phyloP scores from a whole-genome alignment of 2,113 vertebrate species.

The Theristicus caerulescens region DNA sequence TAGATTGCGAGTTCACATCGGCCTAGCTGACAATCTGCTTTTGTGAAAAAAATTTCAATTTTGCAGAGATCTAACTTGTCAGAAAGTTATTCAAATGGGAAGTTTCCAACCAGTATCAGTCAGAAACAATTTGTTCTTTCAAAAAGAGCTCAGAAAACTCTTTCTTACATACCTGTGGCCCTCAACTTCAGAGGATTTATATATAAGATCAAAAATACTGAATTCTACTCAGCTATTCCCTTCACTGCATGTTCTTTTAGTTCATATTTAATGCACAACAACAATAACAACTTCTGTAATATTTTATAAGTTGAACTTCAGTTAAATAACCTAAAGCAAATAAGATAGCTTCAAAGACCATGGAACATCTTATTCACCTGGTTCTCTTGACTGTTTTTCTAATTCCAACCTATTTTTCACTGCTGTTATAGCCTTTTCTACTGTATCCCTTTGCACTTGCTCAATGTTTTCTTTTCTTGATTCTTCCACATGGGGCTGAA shows the following conservation, averaged over 20 bases:
- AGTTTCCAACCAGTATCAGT: neutral
- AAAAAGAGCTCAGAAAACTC: neutral
- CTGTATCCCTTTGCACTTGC: conserved; percentile 68
- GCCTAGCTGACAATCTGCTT: neutral
- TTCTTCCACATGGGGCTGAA: conserved; percentile 60
- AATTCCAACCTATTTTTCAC: conserved; percentile 65
- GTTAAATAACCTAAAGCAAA: neutral
- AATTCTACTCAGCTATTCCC: neutral
- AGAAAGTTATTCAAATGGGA: neutral
- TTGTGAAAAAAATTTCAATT: neutral
- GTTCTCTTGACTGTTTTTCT: conserved; percentile 39
- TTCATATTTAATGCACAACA: neutral
- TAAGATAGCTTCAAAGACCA: neutral
- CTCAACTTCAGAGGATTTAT: neutral
- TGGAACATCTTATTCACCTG: conserved; percentile 50
- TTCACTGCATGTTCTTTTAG: neutral
- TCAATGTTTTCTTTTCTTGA: conserved; percentile 59
- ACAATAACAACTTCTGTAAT: neutral
- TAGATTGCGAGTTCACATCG: neutral
- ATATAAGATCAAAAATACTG: neutral
- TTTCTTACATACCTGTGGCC: neutral
- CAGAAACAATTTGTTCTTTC: neutral
- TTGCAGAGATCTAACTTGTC: neutral
- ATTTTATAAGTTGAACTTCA: neutral
- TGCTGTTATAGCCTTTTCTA: conserved; percentile 69